Base-by-base conservation (phyloP, 2,888 invertebrate species). In the Ophion ellenae region DNA sequence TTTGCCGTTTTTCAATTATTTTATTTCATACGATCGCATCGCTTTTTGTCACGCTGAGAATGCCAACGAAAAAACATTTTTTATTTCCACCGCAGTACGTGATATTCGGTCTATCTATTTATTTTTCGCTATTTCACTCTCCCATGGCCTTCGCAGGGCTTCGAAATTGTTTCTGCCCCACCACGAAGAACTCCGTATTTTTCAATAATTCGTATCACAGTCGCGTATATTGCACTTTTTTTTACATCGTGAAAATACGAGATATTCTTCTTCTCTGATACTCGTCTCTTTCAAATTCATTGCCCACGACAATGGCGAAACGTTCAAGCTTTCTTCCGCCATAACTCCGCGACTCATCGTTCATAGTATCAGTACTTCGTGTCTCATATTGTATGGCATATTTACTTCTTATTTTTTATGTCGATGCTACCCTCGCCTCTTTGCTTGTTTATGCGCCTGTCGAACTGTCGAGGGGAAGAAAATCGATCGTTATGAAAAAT, bases 381-480 rank as follows among this genome's bases (percentile, higher is more conserved):
- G 10, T 17, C 36, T 14, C n/a, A 32, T 40, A 40, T 11, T 20
- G 17, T 40, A 14, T 32, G 11, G 9, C 36, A 61, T 40, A 40
- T 36, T n/a, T 61, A 10, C 40, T 61, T 40, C 40, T 61, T 57
- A 14, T 24, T 61, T 14, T 24, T 74, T 74, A 24, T 61, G 14
- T 20, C 40, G 14, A 24, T 45, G 36, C 10, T 47, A 63, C 17
- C 45, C 40, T 40, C 40, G 32, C 32, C 40, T 24, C 45, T 47
- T 45, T 20, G 28, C 3, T 75, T 75, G 63, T 75, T 64, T 75
- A 63, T 14, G 4, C 28, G 11, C 47, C 17, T 17, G 63, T 47
- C 61, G 17, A 47, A 64, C 40, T n/a, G 28, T 64, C 24, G 45
- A 63, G 47, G 28, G 61, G 40, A 32, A 64, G 32, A 75, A 75